Conservation (phyloP, 2,888 invertebrate genomes). For the Eupithecia subfuscata region DNA sequence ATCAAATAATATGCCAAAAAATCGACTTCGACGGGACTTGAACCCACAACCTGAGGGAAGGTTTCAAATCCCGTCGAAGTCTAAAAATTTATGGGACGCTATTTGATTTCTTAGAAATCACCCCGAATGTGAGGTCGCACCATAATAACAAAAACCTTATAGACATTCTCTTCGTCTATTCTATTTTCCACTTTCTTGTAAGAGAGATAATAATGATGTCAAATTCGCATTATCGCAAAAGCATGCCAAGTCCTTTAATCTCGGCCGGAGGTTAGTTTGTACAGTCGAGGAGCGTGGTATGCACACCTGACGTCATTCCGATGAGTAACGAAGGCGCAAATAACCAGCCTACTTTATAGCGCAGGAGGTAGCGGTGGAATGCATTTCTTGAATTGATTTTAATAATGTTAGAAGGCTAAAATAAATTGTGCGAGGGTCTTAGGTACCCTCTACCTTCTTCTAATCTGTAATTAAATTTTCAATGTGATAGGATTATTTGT, state of each 20-base stretch:
- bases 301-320: constrained; percentile 43
- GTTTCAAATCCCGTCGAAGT: too few species aligned
- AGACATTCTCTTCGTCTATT: not conserved
- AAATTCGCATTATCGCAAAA: constrained; percentile 7
- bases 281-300: constrained; percentile 55
- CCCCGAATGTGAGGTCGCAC: too few species aligned
- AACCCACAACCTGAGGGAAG: too few species aligned
- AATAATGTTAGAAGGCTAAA: not conserved
- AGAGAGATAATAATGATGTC: not conserved
- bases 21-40: too few species aligned
- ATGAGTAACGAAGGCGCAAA: constrained; percentile 53
- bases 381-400: not conserved
- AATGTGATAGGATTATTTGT: not conserved
- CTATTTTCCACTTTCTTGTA: not conserved
- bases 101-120: too few species aligned
- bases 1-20: too few species aligned
- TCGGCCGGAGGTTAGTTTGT: constrained; percentile 53
- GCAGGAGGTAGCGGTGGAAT: constrained; percentile 36
- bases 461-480: too few species aligned
- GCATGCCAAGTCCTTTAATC: constrained; percentile 35
- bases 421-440: too few species aligned
- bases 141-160: too few species aligned
- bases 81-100: too few species aligned
- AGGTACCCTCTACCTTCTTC: too few species aligned
- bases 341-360: constrained; percentile 49